Conservation (phyloP, 1,140 invertebrate species). For the Drosophila subpulchrella region DNA sequence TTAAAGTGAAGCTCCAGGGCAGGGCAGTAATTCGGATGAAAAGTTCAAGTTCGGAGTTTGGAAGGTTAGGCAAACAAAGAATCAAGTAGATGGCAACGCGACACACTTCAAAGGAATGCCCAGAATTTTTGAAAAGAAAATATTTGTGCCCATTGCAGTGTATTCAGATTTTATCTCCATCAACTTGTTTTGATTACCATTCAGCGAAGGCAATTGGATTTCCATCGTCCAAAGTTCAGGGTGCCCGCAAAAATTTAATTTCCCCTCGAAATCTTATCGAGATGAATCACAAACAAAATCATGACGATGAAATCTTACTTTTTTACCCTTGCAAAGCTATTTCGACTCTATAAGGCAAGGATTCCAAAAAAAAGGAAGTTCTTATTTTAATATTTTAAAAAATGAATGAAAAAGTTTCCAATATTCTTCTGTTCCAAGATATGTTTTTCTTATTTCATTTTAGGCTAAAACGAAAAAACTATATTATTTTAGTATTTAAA, state of each 20-base stretch:
- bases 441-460: too few species aligned
- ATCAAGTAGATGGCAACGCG: constrained; percentile 29
- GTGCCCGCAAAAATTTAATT: constrained; percentile 19
- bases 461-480: too few species aligned
- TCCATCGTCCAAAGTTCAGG: background rate
- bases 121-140: constrained; percentile 50
- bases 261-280: constrained; percentile 15
- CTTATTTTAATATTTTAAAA: too few species aligned
- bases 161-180: constrained; percentile 27
- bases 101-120: constrained; percentile 73
- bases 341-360: too few species aligned
- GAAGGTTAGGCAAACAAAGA: constrained; percentile 29
- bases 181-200: constrained; percentile 46
- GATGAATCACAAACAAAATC: constrained; percentile 6
- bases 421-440: too few species aligned
- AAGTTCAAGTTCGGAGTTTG: constrained; percentile 3
- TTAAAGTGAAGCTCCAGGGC: constrained; percentile 16
- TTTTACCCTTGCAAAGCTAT: background rate
- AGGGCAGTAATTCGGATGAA: constrained; percentile 18
- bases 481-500: too few species aligned
- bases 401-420: too few species aligned
- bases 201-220: background rate
- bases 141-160: constrained; percentile 38
- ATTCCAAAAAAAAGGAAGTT: too few species aligned
- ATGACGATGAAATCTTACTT: background rate